Evolutionary conservation across 2,888 invertebrate genomes (phyloP).

Genomic region (Linnaemya tessellans): DNA sequence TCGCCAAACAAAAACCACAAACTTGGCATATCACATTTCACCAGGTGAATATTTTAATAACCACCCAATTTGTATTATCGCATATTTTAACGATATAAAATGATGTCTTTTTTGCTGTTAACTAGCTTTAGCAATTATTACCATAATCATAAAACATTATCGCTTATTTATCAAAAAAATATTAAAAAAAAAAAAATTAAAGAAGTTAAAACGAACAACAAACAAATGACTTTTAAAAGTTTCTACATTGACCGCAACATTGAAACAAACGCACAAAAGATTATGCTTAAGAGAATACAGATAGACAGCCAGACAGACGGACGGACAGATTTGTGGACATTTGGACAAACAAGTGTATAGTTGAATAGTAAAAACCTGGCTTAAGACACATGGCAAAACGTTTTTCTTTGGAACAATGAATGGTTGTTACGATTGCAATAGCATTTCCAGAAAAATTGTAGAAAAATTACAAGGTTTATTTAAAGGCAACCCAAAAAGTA

Average conservation of each 20-base stretch:
- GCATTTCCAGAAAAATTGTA: conserved; percentile 7
- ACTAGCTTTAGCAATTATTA: conserved; percentile 73
- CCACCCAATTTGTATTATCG: conserved; percentile 71
- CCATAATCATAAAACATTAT: conserved; percentile 74
- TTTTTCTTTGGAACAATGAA: conserved; percentile 43
- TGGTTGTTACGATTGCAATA: conserved; percentile 23
- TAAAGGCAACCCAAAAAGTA: too few species aligned
- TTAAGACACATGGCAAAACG: conserved; percentile 11
- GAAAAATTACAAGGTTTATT: too few species aligned
- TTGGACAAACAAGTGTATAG: conserved; percentile 46
- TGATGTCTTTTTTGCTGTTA: conserved; percentile 69
- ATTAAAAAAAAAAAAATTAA: neutral
- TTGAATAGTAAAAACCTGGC: conserved; percentile 32
- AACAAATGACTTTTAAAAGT: conserved; percentile 49
- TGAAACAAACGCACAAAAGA: conserved; percentile 56
- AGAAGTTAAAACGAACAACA: conserved; percentile 34
- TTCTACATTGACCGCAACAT: conserved; percentile 61
- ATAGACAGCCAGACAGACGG: conserved; percentile 28
- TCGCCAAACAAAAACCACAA: neutral
- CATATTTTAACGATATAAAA: conserved; percentile 63
- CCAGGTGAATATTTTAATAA: conserved; percentile 50
- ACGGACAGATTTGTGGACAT: neutral
- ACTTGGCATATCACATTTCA: conserved; percentile 46
- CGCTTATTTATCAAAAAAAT: conserved; percentile 73
- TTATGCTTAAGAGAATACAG: conserved; percentile 24